These are phyloP conservation scores for Gandaritis pyraliata DNA, from an alignment of 2,888 invertebrate genomes.

Conservation along the genomic window DNA sequence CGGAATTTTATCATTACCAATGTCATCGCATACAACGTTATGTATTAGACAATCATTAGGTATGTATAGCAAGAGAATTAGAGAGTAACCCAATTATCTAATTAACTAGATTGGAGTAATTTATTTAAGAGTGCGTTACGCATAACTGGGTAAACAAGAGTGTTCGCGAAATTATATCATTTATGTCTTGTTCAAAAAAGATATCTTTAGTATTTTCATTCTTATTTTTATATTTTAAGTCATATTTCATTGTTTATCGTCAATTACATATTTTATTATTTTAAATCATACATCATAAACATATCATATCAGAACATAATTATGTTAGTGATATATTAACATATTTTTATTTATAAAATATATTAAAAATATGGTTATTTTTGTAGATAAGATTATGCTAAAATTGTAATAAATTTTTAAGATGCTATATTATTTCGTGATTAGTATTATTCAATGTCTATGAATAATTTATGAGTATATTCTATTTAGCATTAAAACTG, in stretches of 20 bases:
- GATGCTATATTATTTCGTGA: neutral
- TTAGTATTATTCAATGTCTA: slow-evolving; percentile 8
- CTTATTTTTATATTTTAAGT: too few species aligned
- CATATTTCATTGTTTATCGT: too few species aligned
- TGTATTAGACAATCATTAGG: slow-evolving; percentile 24
- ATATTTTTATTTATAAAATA: neutral
- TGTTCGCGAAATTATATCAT: slow-evolving; percentile 33
- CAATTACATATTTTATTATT: too few species aligned
- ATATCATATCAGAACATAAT: neutral
- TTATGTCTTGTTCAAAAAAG: slow-evolving; percentile 10
- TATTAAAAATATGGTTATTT: too few species aligned
- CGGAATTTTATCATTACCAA: neutral
- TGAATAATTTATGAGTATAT: slow-evolving; percentile 12
- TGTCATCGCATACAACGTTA: slow-evolving; percentile 14
- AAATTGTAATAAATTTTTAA: neutral
- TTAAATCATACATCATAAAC: too few species aligned
- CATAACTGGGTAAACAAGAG: slow-evolving; percentile 34
- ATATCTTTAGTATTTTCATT: neutral
- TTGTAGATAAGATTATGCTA: neutral
- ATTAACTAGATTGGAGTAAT: slow-evolving; percentile 31
- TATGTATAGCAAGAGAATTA: slow-evolving; percentile 25
- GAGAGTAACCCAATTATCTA: slow-evolving; percentile 41
- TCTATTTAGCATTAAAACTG: slow-evolving; percentile 14
- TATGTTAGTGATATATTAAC: neutral
- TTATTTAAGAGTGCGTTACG: slow-evolving; percentile 33